Base-by-base conservation (phyloP, 2,888 invertebrate species). In the Drymonia ruficornis region DNA sequence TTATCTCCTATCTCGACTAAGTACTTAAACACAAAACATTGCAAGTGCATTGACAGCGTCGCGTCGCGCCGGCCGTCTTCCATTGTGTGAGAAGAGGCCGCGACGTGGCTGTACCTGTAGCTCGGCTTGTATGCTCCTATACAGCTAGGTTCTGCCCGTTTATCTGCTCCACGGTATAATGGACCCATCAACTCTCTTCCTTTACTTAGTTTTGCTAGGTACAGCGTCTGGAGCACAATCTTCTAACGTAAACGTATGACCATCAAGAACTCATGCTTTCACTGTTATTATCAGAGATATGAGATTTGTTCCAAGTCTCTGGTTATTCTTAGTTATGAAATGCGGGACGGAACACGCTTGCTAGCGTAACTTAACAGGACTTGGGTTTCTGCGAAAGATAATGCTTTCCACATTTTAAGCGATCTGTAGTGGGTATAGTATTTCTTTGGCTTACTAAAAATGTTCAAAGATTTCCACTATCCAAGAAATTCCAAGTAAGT, bases 101-200 rank as follows among this genome's bases (percentile, higher is more conserved):
- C 49, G 47, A 52, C 55, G 44, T 43, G 53, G 29, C 52, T 44
- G n/a, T n/a, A n/a, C n/a, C 49, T 59, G 50, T 56, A 59, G 49
- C 56, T 59, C 50, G 31, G 15, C 42, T 18, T 52, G 29, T 54
- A 50, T 42, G n/a, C n/a, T n/a, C n/a, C n/a, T n/a, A n/a, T n/a
- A n/a, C n/a, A 54, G 40, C 38, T 50, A 40, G 50, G 31, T 43
- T 42, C 15, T 53, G 56, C 36, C 57, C 45, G 58, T 63, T 61
- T 66, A 63, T 62, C 62, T 63, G 62, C 56, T 55, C 47, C 52
- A 52, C n/a, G n/a, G 59, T 56, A 69, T 70, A 69, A 69, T 67
- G 63, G 71, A 65, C 31, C 68, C 61, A 70, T 69, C 69, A 70
- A 70, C n/a, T n/a, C 60, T 70, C 56, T 63, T 67, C 59, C 15